Percentiles rank a stretch among this genome's conserved stretches.
Conservation (phyloP, 2,113 vertebrate genomes). For the Carlito syrichta region DNA sequence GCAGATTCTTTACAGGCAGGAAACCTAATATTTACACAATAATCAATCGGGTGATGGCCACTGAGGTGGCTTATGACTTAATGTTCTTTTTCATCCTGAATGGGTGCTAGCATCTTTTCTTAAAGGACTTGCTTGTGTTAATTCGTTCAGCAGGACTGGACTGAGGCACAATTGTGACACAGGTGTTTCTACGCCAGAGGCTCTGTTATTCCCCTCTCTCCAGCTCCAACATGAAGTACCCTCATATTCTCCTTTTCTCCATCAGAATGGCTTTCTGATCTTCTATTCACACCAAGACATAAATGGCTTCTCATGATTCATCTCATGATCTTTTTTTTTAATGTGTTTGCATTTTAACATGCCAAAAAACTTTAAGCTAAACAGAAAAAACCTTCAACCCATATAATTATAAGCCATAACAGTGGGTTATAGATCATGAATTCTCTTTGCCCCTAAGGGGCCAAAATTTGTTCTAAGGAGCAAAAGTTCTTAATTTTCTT, state of each 20-base stretch:
- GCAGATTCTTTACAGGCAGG: constrained; percentile 78
- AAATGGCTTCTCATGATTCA: not conserved
- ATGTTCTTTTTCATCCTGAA: constrained; percentile 66
- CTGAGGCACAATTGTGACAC: not conserved
- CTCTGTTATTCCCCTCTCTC: not conserved
- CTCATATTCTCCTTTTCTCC: not conserved
- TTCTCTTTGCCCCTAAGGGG: not conserved
- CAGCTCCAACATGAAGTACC: not conserved
- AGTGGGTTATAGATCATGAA: not conserved
- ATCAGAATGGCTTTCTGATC: not conserved
- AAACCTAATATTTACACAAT: constrained; percentile 84
- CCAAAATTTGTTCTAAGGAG: not conserved
- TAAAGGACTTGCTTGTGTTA: constrained; percentile 41
- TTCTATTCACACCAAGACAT: not conserved
- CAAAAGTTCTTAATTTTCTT: not conserved
- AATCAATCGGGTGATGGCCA: constrained; percentile 75
- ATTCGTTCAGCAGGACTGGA: not conserved
- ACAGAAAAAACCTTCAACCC: not conserved
- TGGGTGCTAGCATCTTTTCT: constrained; percentile 59
- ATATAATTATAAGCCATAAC: not conserved
- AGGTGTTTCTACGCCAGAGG: not conserved
- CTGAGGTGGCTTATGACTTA: constrained; percentile 65
- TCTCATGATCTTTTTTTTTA: not conserved
- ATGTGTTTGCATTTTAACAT: not conserved
- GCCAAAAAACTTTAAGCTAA: not conserved